Percentiles rank a stretch among this genome's conserved stretches.
phyloP scores from a whole-genome alignment of 2,113 vertebrate species.

The Dendrocopos noguchii region DNA sequence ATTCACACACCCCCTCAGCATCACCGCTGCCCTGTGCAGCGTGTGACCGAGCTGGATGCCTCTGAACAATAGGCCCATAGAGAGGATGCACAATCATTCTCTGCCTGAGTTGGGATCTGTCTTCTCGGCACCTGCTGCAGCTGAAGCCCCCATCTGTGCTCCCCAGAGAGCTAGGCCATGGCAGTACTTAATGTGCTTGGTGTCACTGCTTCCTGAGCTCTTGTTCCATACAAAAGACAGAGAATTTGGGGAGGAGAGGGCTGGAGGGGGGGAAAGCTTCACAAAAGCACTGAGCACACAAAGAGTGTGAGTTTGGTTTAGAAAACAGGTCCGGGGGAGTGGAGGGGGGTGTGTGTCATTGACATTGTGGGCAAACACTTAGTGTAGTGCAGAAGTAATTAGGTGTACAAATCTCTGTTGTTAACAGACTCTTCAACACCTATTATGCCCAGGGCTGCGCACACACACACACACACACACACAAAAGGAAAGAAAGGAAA shows the following conservation, averaged over 20 bases:
- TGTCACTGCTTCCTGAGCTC: constrained; percentile 52
- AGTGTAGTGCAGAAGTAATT: not conserved
- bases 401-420: constrained; percentile 19
- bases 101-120: constrained; percentile 43
- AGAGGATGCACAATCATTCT: constrained; percentile 56
- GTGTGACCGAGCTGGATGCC: constrained; percentile 6
- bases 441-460: not conserved
- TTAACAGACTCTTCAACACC: not conserved
- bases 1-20: not conserved
- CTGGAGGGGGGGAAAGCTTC: not conserved
- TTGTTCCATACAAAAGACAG: not conserved
- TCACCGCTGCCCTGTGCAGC: not conserved
- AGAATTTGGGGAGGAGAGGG: constrained; percentile 1
- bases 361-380: not conserved
- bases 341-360: not conserved
- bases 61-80: constrained; percentile 53
- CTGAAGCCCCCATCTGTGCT: constrained; percentile 68
- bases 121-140: constrained; percentile 64
- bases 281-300: fast-evolving
- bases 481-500: no score
- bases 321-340: not conserved
- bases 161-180: not conserved
- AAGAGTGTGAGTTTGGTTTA: not conserved
- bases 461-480: not conserved
- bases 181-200: constrained; percentile 35